phyloP scores from a whole-genome alignment of 1,140 invertebrate genomes.

The Marisa cornuarietis region DNA sequence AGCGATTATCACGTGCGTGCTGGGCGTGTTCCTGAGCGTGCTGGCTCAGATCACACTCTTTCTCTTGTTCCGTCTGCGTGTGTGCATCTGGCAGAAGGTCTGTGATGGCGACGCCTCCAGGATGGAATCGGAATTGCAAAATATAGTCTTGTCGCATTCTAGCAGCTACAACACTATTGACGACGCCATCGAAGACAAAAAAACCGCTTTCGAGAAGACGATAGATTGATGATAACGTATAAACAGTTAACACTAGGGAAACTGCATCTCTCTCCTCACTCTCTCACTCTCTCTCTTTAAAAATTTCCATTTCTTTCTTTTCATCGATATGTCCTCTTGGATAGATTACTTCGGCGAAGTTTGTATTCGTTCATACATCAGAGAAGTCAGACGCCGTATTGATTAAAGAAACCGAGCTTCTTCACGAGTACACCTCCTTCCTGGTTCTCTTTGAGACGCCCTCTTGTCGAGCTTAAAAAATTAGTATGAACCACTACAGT shows the following conservation, averaged over 20 bases:
- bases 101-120: constrained; percentile 35
- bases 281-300: too few species aligned
- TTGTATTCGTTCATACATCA: too few species aligned
- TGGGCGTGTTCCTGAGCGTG: constrained; percentile 49
- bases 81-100: constrained; percentile 41
- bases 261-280: neutral
- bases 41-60: constrained; percentile 51
- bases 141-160: constrained; percentile 43
- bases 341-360: too few species aligned
- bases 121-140: constrained; percentile 51
- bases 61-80: constrained; percentile 46
- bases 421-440: too few species aligned
- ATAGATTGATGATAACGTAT: neutral
- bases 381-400: too few species aligned
- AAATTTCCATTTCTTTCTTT: neutral
- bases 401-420: too few species aligned
- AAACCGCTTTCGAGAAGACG: neutral
- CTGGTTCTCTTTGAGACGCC: too few species aligned
- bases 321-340: too few species aligned
- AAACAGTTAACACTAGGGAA: neutral
- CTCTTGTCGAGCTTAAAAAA: too few species aligned
- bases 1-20: constrained; percentile 54
- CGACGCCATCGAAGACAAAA: constrained; percentile 11
- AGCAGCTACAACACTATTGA: constrained; percentile 35
- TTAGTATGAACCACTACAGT: too few species aligned